These are phyloP conservation scores for Zophobas atratus DNA, from an alignment of 1,140 invertebrate species.

Conservation along the genomic window DNA sequence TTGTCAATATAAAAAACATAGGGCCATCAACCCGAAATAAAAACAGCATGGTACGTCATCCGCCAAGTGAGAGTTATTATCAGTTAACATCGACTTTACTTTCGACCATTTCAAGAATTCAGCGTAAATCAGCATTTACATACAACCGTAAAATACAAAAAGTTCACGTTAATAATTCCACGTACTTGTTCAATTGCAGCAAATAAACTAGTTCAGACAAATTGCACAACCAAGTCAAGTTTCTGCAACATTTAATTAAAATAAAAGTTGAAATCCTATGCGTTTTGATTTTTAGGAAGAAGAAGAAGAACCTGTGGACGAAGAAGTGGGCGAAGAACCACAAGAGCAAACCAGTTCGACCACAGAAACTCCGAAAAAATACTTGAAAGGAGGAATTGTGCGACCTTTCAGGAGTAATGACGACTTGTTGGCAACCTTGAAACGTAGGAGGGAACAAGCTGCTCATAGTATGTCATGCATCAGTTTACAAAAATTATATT, in stretches of 20 bases:
- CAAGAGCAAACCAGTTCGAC: slow-evolving; percentile 70
- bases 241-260: slow-evolving; percentile 20
- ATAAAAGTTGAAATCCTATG: background rate
- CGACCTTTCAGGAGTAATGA: slow-evolving; percentile 81
- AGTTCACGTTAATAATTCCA: slow-evolving; percentile 30
- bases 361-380: slow-evolving; percentile 76
- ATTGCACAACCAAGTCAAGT: slow-evolving; percentile 25
- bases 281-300: slow-evolving; percentile 62
- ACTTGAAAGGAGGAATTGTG: slow-evolving; percentile 74
- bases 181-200: background rate
- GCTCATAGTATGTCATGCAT: slow-evolving; percentile 61
- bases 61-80: slow-evolving; percentile 46
- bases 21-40: slow-evolving; percentile 32
- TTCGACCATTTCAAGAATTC: slow-evolving; percentile 40
- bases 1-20: slow-evolving; percentile 24
- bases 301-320: slow-evolving; percentile 66
- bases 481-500: background rate
- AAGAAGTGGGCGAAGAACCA: slow-evolving; percentile 69
- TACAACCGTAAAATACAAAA: slow-evolving; percentile 32
- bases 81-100: slow-evolving; percentile 29
- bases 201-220: slow-evolving; percentile 26
- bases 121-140: slow-evolving; percentile 35
- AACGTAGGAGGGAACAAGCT: slow-evolving; percentile 75
- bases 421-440: slow-evolving; percentile 79
- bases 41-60: slow-evolving; percentile 22